Evolutionary conservation across 2,797 vertebrate species (phyloP).

Genomic region (Prunella strophiata): DNA sequence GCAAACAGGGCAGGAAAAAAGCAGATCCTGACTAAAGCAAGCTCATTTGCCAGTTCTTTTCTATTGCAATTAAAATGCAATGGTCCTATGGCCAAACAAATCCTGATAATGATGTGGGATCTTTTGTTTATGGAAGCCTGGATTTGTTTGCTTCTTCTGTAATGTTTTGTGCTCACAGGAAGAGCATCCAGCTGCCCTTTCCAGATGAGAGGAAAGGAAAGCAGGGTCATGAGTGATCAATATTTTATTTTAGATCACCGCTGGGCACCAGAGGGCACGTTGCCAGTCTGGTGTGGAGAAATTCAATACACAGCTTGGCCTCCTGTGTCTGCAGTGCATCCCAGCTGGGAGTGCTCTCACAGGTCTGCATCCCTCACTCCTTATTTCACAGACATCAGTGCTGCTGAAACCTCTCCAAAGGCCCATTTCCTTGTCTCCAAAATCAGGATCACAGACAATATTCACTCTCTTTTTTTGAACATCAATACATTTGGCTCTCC

Average conservation of each 20-base stretch:
- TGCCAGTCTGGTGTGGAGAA: constrained; percentile 33
- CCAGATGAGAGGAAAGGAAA: neutral
- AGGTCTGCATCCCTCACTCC: neutral
- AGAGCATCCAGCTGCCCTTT: neutral
- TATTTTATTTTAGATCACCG: constrained; percentile 34
- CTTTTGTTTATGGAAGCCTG: neutral
- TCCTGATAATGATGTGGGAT: neutral
- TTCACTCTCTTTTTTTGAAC: neutral
- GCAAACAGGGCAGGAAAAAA: neutral
- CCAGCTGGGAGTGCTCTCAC: neutral
- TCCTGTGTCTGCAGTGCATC: neutral
- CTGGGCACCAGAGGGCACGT: constrained; percentile 22
- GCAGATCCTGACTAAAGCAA: neutral
- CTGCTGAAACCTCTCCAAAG: neutral
- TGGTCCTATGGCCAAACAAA: neutral
- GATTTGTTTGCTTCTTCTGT: neutral
- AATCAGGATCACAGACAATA: neutral
- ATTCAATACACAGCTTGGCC: constrained; percentile 29
- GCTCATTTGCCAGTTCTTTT: neutral
- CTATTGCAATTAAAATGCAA: neutral
- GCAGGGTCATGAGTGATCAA: constrained; percentile 1
- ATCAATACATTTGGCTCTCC: neutral
- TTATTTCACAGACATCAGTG: neutral
- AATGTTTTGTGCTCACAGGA: neutral
- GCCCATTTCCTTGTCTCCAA: neutral